Evolutionary conservation across 2,888 invertebrate genomes (phyloP).

Genomic region (Tridacna crocea): DNA sequence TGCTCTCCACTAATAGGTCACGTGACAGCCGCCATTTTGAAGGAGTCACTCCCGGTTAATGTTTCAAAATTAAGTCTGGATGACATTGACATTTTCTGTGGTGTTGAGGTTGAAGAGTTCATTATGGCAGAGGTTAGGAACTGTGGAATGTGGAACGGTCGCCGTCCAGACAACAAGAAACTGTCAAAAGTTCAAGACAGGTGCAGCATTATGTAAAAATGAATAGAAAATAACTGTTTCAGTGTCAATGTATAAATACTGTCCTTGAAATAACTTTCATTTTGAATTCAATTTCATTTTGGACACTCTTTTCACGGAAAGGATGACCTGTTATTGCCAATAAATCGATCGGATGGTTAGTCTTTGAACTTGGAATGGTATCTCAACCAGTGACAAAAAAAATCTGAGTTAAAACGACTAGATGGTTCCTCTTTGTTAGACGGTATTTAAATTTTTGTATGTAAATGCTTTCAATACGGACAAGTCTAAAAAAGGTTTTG

Average conservation of each 20-base stretch:
- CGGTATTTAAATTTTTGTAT: too few relatives aligned
- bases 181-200: conserved; percentile 72
- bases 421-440: too few relatives aligned
- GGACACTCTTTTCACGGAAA: neutral
- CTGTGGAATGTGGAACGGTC: conserved; percentile 79
- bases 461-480: too few relatives aligned
- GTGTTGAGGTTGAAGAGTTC: conserved; percentile 80
- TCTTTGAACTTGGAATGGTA: too few relatives aligned
- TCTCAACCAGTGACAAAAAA: too few relatives aligned
- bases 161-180: conserved; percentile 75
- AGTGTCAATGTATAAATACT: neutral
- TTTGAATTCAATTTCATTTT: neutral
- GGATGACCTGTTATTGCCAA: neutral
- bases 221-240: neutral
- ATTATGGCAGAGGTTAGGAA: conserved; percentile 78
- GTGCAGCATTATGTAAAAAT: conserved; percentile 75
- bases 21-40: conserved; percentile 71
- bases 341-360: too few relatives aligned
- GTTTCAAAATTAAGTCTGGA: conserved; percentile 74
- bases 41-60: conserved; percentile 72
- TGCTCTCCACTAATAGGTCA: conserved; percentile 70
- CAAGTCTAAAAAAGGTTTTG: too few relatives aligned
- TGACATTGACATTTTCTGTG: conserved; percentile 78
- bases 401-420: too few relatives aligned
- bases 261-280: neutral